Base-by-base conservation (phyloP, 1,140 invertebrate genomes). In the Brachystomella parvula region DNA sequence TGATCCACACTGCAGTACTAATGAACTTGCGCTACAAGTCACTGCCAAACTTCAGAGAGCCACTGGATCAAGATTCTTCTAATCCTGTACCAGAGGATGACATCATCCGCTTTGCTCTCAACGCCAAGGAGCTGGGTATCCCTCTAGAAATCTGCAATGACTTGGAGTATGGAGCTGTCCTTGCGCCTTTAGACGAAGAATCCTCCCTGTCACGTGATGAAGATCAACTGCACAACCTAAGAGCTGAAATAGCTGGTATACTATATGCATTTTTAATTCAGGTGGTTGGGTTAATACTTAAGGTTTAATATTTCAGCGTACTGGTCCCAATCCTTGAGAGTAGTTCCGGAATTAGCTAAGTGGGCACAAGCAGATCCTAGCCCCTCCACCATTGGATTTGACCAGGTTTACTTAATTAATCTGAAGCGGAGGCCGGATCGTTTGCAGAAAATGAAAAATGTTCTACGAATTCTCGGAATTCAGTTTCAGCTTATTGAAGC, bases 381-480 rank as follows among this genome's bases (percentile, higher is more conserved):
- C 0, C 28, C 47, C 0, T 66, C 66, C 64, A 86, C 79, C 24
- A 77, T 91, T 6, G 83, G 83, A 0, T 84, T 94, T 71, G 86
- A 89, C 77, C 78, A 87, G 72, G 85, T 96, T 61, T 98, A 87
- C 75, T 85, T 98, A 83, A 96, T 98, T 19, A 98, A 98, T 79
- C 79, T 98, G 53, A 77, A 84, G 58, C 79, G 95, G 69, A 80
- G 96, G 69, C 82, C 85, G 0, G 89, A 96, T 72, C 80, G 94
- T 71, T 79, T 87, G 31, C 68, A 78, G 3, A 82, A 90, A 75
- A 98, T 98, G 94, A 71, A 83, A 53, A 73, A 80, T 29, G 85
- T 86, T 62, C 88, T 98, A 59, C 77, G 86, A 24, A 86, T 90
- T 74, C 78, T 98, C 0, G 90, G 92, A 1, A 80, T 98, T 69